A percentile compares a stretch with the other conserved stretches of the same genome.
Evolutionary conservation across 2,797 vertebrate genomes (phyloP).

Genomic region (Kryptopterus vitreolus): DNA sequence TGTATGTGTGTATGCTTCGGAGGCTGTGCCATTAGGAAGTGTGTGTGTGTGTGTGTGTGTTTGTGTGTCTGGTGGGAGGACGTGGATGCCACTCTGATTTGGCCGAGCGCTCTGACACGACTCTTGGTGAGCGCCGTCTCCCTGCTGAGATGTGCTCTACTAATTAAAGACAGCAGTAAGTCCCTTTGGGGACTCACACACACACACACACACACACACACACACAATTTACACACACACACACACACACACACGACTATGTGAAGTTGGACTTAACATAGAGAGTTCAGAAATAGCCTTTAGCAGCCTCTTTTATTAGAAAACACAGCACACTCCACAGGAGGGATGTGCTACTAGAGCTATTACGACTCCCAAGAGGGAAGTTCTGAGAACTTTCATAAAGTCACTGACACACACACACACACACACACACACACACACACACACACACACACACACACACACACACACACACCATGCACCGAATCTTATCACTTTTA

Average conservation of each 20-base stretch:
- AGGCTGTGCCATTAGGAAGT: not conserved
- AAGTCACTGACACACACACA: not conserved
- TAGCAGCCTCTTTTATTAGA: constrained; percentile 22
- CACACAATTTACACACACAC: not conserved
- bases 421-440: constrained; percentile 8
- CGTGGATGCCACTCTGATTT: constrained; percentile 63
- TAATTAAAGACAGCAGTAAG: constrained; percentile 65
- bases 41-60: constrained; percentile 36
- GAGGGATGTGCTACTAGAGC: constrained; percentile 13
- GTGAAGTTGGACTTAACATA: constrained; percentile 12
- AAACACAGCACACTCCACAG: constrained; percentile 7
- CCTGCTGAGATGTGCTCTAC: constrained; percentile 60
- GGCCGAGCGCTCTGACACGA: constrained; percentile 56
- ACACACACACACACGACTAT: not conserved
- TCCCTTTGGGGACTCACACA: constrained; percentile 38
- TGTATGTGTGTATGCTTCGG: not conserved
- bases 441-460: not conserved
- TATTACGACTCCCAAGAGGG: constrained; percentile 6
- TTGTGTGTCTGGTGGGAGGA: constrained; percentile 46
- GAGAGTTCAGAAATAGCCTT: constrained; percentile 10
- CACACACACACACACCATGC: no score
- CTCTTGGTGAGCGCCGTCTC: constrained; percentile 50
- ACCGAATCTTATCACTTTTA: no score
- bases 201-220: constrained; percentile 40
- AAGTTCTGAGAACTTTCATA: constrained; percentile 10